Evolutionary conservation across 1,140 invertebrate species (phyloP), one percentile per base, ranked within the genome.

Genomic region (Drosophila fuyamai): DNA sequence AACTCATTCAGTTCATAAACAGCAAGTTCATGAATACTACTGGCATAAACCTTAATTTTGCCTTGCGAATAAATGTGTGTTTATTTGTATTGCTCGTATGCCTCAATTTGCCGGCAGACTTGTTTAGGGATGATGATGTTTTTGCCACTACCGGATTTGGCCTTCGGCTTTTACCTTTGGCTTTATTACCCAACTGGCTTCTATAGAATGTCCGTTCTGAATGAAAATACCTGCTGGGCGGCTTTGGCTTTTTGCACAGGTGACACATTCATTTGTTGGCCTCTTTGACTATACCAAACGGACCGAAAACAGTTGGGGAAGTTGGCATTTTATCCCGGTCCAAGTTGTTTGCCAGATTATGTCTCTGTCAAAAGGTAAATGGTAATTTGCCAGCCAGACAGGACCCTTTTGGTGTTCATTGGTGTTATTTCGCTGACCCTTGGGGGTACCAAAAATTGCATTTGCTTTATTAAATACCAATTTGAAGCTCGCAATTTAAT

Each of bases 391-490:
- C 62, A 73, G 71, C 48, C 80, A 89, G 79, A 74, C 80, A 60
- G 55, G 51, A 32, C 60, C 5, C 48, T 55, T 47, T 53, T 53
- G 44, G 58, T 38, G 47, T 63, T 65, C 44, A 56, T 63, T 79
- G 46, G 38, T 16, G 38, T 13, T 65, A 51, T 60, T 53, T 55
- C 46, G 54, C 14, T 41, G 38, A 44, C 10, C 14, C 71, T 53
- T 12, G 13, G 35, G 67, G 46, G 18, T 38, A 62, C 51, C 76
- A 65, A 89, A 83, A 84, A 88, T 89, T 77, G 74, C 73, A 88
- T 89, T 89, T 81, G 72, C 65, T 83, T 83, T 88, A 89, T 88
- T 88, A 88, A 86, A 77, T 75, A 70, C 72, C 79, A 89, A 88
- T 83, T 51, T 88, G 23, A 68, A 56, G 55, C 38, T 72, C 50